These are phyloP conservation scores for Hymenochirus boettgeri DNA, from an alignment of 2,113 vertebrate genomes.

Conservation along the genomic window DNA sequence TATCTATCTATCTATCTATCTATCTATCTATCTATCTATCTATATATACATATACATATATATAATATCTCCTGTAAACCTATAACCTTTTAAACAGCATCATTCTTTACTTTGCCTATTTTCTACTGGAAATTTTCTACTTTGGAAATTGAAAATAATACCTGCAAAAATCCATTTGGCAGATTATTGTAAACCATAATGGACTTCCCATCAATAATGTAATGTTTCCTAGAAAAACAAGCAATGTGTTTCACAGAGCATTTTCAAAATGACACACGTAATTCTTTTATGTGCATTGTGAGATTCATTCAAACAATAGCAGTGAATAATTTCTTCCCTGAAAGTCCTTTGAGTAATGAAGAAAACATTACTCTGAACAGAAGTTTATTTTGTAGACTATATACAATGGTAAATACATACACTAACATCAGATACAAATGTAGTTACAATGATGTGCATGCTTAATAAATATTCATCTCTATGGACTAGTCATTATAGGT, in stretches of 20 bases:
- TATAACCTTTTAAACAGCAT: too few relatives aligned
- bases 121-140: too few relatives aligned
- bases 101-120: too few relatives aligned
- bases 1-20: too few relatives aligned
- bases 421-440: constrained; percentile 8
- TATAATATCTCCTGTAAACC: too few relatives aligned
- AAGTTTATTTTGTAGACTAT: constrained; percentile 16
- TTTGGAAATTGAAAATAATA: too few relatives aligned
- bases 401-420: constrained; percentile 7
- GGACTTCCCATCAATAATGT: too few relatives aligned
- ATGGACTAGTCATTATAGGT: neutral
- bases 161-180: too few relatives aligned
- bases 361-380: constrained; percentile 21
- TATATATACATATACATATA: too few relatives aligned
- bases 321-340: constrained; percentile 24
- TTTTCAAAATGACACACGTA: constrained; percentile 35
- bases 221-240: constrained; percentile 38
- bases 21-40: too few relatives aligned
- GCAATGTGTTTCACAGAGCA: constrained; percentile 28
- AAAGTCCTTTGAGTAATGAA: constrained; percentile 22
- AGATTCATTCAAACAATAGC: constrained; percentile 36
- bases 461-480: constrained; percentile 3
- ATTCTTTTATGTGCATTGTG: constrained; percentile 33
- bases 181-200: too few relatives aligned
- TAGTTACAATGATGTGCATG: neutral